A percentile compares a stretch with the other conserved stretches of the same genome.
Evolutionary conservation across 1,140 invertebrate genomes (phyloP).

Genomic region (Panagrolaimus sp.): DNA sequence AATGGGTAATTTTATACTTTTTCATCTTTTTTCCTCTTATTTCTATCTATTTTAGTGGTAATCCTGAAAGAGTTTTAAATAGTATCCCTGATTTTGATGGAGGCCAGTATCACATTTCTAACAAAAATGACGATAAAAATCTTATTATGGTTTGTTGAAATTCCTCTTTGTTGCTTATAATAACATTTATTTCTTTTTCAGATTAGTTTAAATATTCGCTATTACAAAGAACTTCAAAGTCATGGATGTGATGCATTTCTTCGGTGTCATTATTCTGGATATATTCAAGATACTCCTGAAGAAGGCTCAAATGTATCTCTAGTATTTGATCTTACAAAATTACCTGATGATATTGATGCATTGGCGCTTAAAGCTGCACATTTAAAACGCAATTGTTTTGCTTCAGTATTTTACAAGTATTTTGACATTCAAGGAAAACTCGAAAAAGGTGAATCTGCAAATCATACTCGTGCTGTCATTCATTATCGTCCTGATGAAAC

Average conservation of each 20-base stretch:
- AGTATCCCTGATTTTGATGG: no score
- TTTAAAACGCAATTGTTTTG: neutral
- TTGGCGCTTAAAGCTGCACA: neutral
- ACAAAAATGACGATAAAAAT: no score
- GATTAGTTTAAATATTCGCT: no score
- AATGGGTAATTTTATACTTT: no score
- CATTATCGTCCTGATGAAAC: neutral
- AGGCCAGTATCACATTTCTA: no score
- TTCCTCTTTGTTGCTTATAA: no score
- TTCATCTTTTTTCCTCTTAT: no score
- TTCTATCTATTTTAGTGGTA: no score
- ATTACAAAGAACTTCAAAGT: no score
- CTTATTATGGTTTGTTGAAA: no score
- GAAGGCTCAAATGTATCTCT: neutral
- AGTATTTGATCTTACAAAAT: neutral
- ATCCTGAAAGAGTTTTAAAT: no score
- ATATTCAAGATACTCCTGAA: neutral
- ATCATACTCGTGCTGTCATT: neutral
- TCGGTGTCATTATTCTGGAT: neutral
- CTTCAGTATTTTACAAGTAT: neutral
- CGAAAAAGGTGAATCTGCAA: neutral
- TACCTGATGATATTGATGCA: neutral
- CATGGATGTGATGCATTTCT: neutral
- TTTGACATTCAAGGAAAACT: slow-evolving; percentile 1
- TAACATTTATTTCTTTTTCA: no score